Conservation (phyloP, 2,113 vertebrate genomes). For the Lota lota region DNA sequence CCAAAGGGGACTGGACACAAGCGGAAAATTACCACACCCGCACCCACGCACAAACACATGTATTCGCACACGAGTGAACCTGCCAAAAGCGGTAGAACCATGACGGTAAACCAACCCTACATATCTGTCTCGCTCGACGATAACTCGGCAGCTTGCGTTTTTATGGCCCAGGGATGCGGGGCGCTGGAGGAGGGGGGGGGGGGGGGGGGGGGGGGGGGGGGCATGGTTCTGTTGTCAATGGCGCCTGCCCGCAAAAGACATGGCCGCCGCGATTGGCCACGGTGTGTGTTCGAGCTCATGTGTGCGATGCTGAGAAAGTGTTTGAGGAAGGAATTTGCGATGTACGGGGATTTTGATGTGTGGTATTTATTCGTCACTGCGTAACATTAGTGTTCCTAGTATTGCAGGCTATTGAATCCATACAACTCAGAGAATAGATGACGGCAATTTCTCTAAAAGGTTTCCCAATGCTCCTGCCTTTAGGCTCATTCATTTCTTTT, state of each 20-base stretch:
- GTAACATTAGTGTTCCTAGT: too few relatives aligned
- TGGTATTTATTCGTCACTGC: too few relatives aligned
- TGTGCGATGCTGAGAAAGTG: too few relatives aligned
- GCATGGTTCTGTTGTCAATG: conserved; percentile 76
- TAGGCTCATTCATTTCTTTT: too few relatives aligned
- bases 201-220: conserved; percentile 14
- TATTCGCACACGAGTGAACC: conserved; percentile 40
- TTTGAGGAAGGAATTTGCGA: too few relatives aligned
- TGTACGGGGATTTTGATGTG: too few relatives aligned
- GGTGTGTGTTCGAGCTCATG: not conserved
- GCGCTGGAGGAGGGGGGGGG: too few relatives aligned
- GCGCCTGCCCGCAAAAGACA: conserved; percentile 55
- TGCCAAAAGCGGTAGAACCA: conserved; percentile 21
- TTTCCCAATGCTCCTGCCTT: not conserved
- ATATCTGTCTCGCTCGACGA: conserved; percentile 63
- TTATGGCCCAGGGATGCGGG: conserved; percentile 59
- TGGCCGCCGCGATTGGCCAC: not conserved
- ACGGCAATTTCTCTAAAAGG: conserved; percentile 7
- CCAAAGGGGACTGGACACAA: conserved; percentile 59
- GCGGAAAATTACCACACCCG: conserved; percentile 78
- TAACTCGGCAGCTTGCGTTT: conserved; percentile 65
- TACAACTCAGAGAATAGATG: too few relatives aligned
- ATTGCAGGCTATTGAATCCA: too few relatives aligned
- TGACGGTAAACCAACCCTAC: conserved; percentile 37
- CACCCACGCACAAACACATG: conserved; percentile 51